A percentile compares a stretch with the other conserved stretches of the same genome.
Conservation (phyloP, 2,113 vertebrate genomes). For the Sarotherodon lohbergeri region DNA sequence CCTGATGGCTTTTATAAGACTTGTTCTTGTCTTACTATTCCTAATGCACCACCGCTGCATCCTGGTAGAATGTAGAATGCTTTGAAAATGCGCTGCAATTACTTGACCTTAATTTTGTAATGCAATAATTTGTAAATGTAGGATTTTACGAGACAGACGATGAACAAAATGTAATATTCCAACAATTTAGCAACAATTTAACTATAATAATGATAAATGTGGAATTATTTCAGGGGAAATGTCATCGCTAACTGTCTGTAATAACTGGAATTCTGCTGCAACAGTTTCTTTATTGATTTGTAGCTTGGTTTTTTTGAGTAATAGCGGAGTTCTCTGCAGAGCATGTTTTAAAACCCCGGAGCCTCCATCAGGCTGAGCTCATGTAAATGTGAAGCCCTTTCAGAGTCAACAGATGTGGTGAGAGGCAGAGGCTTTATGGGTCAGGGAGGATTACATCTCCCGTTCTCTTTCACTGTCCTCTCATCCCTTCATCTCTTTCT, state of each 20-base stretch:
- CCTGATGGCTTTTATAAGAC: not conserved
- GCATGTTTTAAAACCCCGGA: not conserved
- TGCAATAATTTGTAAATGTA: not conserved
- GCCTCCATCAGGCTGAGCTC: not conserved
- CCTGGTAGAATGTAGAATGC: not conserved
- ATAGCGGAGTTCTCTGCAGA: not conserved
- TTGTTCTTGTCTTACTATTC: not conserved
- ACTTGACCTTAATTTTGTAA: not conserved
- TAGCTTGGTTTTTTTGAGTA: not conserved
- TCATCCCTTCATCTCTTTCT: not conserved
- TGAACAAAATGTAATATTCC: not conserved
- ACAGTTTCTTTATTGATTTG: not conserved
- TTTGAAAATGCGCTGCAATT: not conserved
- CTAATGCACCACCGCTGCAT: not conserved
- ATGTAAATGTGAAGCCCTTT: not conserved
- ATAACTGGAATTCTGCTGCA: not conserved
- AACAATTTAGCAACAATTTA: not conserved
- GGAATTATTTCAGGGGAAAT: not conserved
- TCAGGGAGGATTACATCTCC: slow-evolving; percentile 15
- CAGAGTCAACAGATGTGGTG: slow-evolving; percentile 12
- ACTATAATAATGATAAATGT: not conserved
- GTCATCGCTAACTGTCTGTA: not conserved
- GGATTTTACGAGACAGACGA: not conserved
- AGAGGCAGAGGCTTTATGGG: not conserved
- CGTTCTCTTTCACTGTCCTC: not conserved